Percentiles rank a stretch among this genome's conserved stretches.
Conservation (phyloP, 2,888 invertebrate species). For the Platypus cylindrus region DNA sequence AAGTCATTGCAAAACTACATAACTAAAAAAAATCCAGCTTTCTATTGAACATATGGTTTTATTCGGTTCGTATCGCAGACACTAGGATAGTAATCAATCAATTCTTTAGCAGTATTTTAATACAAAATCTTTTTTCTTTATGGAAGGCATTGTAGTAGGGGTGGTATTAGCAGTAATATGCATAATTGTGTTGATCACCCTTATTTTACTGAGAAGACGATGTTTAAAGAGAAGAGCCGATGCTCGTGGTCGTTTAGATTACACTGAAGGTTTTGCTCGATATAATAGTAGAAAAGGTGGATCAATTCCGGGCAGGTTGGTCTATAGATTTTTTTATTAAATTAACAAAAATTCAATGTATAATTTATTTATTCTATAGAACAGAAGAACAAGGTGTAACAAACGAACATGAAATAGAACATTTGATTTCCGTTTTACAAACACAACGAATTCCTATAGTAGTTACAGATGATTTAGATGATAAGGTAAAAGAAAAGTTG, state of each 20-base stretch:
- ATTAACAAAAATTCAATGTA: not conserved
- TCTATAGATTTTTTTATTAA: slow-evolving; percentile 15
- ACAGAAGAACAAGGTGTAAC: slow-evolving; percentile 24
- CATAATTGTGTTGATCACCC: slow-evolving; percentile 33
- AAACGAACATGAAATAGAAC: slow-evolving; percentile 32
- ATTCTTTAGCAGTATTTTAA: slow-evolving; percentile 2
- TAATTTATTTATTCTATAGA: slow-evolving; percentile 6
- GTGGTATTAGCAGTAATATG: slow-evolving; percentile 36
- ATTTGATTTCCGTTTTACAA: slow-evolving; percentile 27
- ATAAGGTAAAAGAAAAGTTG: slow-evolving; percentile 36
- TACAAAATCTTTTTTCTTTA: slow-evolving; percentile 9
- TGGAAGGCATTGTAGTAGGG: slow-evolving; percentile 40
- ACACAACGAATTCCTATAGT: slow-evolving; percentile 20
- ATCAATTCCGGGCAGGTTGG: no score
- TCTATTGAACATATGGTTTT: no score
- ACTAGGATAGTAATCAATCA: no score
- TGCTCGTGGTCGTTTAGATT: slow-evolving; percentile 19
- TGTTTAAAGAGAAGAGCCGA: slow-evolving; percentile 26
- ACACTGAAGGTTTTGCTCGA: not conserved
- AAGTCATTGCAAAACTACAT: not conserved
- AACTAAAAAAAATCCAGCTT: no score
- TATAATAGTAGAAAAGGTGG: not conserved
- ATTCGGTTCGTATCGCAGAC: no score
- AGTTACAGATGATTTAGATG: slow-evolving; percentile 37
- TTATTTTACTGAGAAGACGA: slow-evolving; percentile 38